Evolutionary conservation across 2,797 vertebrate species (phyloP).

Genomic region (Myiotriccus ornatus): DNA sequence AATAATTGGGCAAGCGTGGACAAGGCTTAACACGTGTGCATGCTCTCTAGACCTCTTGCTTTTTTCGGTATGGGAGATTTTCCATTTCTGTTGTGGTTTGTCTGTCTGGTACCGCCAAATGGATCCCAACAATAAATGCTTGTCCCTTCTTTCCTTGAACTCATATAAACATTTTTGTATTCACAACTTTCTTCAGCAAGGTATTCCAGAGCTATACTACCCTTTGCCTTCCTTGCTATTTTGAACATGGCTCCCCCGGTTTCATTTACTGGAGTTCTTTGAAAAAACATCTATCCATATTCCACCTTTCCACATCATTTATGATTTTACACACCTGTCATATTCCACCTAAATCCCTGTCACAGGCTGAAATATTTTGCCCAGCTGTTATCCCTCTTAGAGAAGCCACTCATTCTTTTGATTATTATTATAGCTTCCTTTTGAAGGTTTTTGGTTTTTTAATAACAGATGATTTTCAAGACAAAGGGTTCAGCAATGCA

Average conservation of each 20-base stretch:
- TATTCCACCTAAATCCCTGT: not conserved
- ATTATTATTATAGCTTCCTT: not conserved
- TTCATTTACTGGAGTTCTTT: not conserved
- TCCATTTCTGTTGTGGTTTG: not conserved
- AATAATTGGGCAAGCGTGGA: rapidly evolving
- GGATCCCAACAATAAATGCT: not conserved
- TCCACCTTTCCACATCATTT: not conserved
- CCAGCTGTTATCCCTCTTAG: not conserved
- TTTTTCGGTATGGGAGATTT: not conserved
- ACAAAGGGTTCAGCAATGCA: not conserved
- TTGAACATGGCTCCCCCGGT: not conserved
- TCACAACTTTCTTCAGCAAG: not conserved
- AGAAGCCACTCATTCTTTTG: not conserved
- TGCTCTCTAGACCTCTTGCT: not conserved
- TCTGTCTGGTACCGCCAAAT: not conserved
- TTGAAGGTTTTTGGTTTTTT: not conserved
- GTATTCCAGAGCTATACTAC: not conserved
- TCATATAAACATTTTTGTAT: not conserved
- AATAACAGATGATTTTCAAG: not conserved
- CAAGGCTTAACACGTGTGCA: rapidly evolving
- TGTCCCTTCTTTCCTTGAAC: not conserved
- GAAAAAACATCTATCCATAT: not conserved
- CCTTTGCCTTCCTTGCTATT: not conserved
- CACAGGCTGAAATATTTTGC: not conserved
- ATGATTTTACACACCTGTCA: not conserved